Conservation (phyloP, 2,797 vertebrate genomes). For the Heliangelus exortis region DNA sequence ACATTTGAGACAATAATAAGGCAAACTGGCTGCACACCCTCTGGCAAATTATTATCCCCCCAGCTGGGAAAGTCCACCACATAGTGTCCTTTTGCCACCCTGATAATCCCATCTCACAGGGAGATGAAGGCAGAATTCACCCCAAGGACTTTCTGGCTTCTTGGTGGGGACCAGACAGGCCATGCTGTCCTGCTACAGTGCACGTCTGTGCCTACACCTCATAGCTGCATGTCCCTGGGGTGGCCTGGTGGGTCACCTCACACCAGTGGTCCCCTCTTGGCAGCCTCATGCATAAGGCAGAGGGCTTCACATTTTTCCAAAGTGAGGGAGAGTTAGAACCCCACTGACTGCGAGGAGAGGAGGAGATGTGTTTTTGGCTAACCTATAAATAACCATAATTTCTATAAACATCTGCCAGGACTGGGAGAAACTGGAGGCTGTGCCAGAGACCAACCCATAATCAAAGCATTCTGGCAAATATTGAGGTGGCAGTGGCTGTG, state of each 20-base stretch:
- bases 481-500: constrained; percentile 21
- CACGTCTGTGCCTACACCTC: not conserved
- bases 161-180: not conserved
- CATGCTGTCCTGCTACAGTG: not conserved
- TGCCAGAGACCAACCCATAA: constrained; percentile 51
- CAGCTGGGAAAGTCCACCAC: not conserved
- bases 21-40: not conserved
- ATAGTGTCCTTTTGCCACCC: not conserved
- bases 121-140: not conserved
- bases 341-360: not conserved
- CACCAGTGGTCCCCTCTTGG: not conserved
- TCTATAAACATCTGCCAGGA: constrained; percentile 55
- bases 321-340: not conserved
- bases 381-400: constrained; percentile 44
- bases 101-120: not conserved
- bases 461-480: constrained; percentile 55
- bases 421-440: constrained; percentile 34
- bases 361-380: not conserved
- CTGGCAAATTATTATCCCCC: not conserved
- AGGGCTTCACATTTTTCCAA: not conserved
- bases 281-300: not conserved
- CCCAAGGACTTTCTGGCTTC: not conserved
- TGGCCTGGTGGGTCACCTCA: not conserved
- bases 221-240: not conserved
- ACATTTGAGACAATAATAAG: not conserved